Evolutionary conservation across 2,113 vertebrate species (phyloP).

Genomic region (Pseudorasbora parva): DNA sequence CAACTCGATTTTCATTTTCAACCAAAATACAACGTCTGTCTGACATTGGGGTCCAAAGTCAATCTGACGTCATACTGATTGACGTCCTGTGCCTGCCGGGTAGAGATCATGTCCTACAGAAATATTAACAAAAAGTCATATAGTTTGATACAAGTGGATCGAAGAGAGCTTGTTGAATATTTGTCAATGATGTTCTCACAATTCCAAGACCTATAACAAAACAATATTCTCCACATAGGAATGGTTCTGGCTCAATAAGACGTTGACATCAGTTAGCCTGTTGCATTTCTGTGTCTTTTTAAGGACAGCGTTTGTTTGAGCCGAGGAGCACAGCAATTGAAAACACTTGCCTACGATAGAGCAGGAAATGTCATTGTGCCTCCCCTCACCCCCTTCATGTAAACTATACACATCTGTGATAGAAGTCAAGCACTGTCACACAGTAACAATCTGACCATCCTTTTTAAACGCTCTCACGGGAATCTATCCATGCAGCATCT

Average conservation of each 20-base stretch:
- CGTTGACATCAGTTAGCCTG: background rate
- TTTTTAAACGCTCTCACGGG: background rate
- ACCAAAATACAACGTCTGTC: too few relatives aligned
- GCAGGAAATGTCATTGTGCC: background rate
- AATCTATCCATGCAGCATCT: background rate
- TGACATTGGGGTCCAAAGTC: too few relatives aligned
- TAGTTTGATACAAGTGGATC: background rate
- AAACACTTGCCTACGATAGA: background rate
- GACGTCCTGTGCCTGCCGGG: too few relatives aligned
- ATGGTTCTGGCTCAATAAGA: background rate
- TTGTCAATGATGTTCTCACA: background rate
- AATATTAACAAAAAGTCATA: background rate
- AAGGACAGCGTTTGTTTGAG: background rate
- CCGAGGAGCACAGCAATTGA: background rate
- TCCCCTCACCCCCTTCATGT: background rate
- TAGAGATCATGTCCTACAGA: background rate
- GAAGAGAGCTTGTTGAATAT: background rate
- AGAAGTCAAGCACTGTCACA: slow-evolving; percentile 7
- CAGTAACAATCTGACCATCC: background rate
- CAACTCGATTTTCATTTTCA: too few relatives aligned
- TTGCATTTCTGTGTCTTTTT: background rate
- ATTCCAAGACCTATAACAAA: background rate
- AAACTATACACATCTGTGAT: slow-evolving; percentile 20
- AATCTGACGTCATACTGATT: too few relatives aligned
- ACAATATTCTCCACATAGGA: background rate